Evolutionary conservation across 2,113 vertebrate genomes (phyloP).

Genomic region (Rhea americana): DNA sequence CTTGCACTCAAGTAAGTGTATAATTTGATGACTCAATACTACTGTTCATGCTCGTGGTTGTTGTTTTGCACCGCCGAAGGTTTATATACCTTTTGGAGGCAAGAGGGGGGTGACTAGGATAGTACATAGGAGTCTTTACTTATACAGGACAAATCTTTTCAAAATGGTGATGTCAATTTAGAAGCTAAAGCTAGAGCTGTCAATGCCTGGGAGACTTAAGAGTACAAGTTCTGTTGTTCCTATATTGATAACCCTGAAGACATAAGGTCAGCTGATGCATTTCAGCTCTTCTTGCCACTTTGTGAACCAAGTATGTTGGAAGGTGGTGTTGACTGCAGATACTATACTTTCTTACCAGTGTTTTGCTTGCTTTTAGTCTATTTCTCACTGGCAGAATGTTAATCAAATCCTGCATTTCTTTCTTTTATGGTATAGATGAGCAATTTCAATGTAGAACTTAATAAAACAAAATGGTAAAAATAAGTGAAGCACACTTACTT

Average conservation of each 20-base stretch:
- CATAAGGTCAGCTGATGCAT: no score
- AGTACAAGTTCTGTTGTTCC: not conserved
- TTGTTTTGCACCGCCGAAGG: not conserved
- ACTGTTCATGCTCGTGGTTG: not conserved
- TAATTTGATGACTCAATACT: not conserved
- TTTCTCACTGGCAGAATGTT: not conserved
- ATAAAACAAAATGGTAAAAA: not conserved
- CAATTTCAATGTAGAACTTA: not conserved
- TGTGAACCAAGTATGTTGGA: not conserved
- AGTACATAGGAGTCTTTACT: not conserved
- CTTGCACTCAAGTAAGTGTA: not conserved
- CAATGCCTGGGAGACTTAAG: accelerated
- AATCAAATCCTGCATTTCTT: not conserved
- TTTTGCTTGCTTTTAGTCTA: not conserved
- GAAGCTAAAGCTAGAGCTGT: not conserved
- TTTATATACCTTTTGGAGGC: not conserved
- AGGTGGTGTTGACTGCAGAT: not conserved
- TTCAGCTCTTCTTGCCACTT: not conserved
- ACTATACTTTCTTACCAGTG: not conserved
- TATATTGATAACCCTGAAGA: not conserved
- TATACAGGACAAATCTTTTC: not conserved
- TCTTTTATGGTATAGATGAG: not conserved
- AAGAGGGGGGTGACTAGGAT: not conserved
- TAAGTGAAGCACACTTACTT: accelerated
- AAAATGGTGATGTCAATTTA: not conserved